Conservation (phyloP, 2,888 invertebrate species). For the Sceliomorpha sp. region DNA sequence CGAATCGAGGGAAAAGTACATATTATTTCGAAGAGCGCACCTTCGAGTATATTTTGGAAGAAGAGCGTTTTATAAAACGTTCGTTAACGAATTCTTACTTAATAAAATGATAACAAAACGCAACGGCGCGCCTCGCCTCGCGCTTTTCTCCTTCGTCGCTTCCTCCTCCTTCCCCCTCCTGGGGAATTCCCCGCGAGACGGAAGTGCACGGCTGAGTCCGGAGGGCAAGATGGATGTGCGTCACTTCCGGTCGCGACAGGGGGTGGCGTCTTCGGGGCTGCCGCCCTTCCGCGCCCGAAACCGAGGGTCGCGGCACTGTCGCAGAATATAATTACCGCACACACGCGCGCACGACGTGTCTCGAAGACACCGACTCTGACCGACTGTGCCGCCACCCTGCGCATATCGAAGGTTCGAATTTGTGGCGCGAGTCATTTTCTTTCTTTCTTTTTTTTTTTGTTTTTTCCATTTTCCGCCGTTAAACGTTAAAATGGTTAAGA, state of each 20-base stretch:
- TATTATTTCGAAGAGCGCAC: conserved; percentile 8
- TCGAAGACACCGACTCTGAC: too few relatives aligned
- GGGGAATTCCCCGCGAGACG: conserved; percentile 40
- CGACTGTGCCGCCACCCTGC: too few relatives aligned
- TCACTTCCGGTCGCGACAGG: conserved; percentile 80
- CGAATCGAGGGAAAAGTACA: too few relatives aligned
- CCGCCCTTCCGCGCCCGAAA: conserved; percentile 61
- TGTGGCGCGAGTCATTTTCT: too few relatives aligned
- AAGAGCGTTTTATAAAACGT: conserved; percentile 28
- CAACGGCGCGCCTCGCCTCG: too few relatives aligned
- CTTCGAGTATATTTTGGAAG: not conserved
- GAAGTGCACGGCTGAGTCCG: conserved; percentile 65
- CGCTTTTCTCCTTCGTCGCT: conserved; percentile 32
- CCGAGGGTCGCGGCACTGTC: conserved; percentile 65
- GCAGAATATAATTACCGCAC: conserved; percentile 75
- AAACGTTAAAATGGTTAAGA: too few relatives aligned
- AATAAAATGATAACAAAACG: too few relatives aligned
- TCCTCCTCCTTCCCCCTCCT: conserved; percentile 39
- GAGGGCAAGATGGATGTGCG: conserved; percentile 79
- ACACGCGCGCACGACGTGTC: conserved; percentile 29
- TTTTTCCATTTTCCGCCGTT: too few relatives aligned
- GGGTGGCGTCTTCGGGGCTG: conserved; percentile 78
- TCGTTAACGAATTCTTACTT: conserved; percentile 29
- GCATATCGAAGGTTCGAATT: too few relatives aligned
- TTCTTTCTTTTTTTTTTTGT: too few relatives aligned